Evolutionary conservation across 2,888 invertebrate genomes (phyloP).

Genomic region (Dyspetes luteomarginatus): DNA sequence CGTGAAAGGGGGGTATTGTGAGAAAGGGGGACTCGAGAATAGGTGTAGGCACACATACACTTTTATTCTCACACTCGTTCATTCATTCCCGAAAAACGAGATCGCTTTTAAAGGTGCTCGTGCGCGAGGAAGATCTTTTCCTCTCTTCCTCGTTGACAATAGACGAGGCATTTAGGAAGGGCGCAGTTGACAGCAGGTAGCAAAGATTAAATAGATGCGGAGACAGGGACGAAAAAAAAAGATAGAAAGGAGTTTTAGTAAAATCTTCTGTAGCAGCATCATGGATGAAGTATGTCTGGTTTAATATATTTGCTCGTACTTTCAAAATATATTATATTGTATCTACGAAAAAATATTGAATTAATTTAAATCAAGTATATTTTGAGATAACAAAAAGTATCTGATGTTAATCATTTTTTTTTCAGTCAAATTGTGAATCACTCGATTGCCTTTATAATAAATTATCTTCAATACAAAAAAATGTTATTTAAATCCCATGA

Average conservation of each 20-base stretch:
- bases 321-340: background rate
- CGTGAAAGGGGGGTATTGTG: constrained; percentile 6
- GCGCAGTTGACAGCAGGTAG: constrained; percentile 26
- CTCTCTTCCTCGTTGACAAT: background rate
- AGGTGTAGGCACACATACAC: background rate
- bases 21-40: constrained; percentile 28
- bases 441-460: background rate
- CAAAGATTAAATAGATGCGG: background rate
- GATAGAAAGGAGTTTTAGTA: constrained; percentile 4
- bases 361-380: too few species aligned
- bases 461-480: background rate
- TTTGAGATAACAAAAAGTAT: too few species aligned
- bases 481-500: background rate
- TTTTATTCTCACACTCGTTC: constrained; percentile 42
- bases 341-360: background rate
- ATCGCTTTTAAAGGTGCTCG: constrained; percentile 26
- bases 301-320: background rate
- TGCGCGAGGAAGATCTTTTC: constrained; percentile 4
- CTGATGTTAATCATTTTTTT: too few species aligned
- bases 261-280: constrained; percentile 14
- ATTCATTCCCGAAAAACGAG: constrained; percentile 41
- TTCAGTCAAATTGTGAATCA: too few species aligned
- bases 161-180: background rate
- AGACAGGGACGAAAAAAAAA: background rate
- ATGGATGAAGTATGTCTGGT: background rate